phyloP scores from a whole-genome alignment of 2,888 invertebrate genomes.

The Tholera decimalis region DNA sequence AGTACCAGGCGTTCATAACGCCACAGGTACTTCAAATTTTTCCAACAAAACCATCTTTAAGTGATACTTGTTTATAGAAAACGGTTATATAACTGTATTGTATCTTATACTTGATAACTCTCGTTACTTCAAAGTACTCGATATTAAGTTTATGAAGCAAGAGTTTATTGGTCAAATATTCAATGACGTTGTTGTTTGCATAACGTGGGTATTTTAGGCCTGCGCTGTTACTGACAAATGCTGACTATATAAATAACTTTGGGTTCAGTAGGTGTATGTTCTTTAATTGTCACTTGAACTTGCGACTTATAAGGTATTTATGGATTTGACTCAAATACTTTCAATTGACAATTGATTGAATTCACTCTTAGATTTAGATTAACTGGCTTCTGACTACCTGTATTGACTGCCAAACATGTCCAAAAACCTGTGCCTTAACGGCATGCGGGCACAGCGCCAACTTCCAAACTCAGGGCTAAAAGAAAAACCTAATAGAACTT shows the following conservation, averaged over 20 bases:
- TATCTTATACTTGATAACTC: conserved; percentile 29
- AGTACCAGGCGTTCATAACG: conserved; percentile 8
- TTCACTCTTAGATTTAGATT: too few relatives aligned
- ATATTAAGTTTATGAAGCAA: conserved; percentile 31
- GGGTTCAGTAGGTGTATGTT: conserved; percentile 1
- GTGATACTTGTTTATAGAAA: conserved; percentile 8
- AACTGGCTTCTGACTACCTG: too few relatives aligned
- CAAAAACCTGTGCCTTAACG: too few relatives aligned
- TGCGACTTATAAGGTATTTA: too few relatives aligned
- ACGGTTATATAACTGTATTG: conserved; percentile 12
- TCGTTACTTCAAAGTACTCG: conserved; percentile 17
- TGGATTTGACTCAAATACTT: too few relatives aligned
- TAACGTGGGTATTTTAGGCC: conserved; percentile 25
- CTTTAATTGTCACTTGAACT: too few relatives aligned
- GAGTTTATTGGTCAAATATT: conserved; percentile 21
- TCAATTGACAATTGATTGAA: too few relatives aligned
- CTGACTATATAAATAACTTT: not conserved
- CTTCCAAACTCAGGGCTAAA: too few relatives aligned
- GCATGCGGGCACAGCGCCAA: too few relatives aligned
- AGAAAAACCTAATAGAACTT: too few relatives aligned
- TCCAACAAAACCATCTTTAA: conserved; percentile 30
- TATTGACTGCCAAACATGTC: too few relatives aligned
- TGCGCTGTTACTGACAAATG: not conserved
- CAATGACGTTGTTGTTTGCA: conserved; percentile 18
- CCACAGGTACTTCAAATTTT: conserved; percentile 28